These are phyloP conservation scores for Odontamblyopus rebecca DNA, from an alignment of 2,797 vertebrate species.

Conservation along the genomic window DNA sequence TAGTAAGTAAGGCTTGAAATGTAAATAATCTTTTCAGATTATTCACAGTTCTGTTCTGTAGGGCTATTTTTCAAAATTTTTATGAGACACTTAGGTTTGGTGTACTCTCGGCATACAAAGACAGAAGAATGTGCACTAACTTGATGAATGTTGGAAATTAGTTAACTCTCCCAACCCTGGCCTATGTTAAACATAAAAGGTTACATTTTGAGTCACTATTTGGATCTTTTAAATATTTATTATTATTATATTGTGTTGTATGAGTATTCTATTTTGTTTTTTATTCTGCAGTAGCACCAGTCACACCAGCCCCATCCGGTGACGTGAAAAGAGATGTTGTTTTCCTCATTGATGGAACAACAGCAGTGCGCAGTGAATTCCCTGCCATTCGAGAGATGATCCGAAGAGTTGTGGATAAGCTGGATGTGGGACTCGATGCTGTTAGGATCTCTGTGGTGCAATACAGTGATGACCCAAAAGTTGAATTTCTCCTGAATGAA, in stretches of 20 bases:
- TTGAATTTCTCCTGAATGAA: conserved; percentile 88
- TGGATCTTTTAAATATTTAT: not conserved
- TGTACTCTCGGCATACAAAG: too few species aligned
- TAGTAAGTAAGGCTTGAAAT: not conserved
- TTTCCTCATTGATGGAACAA: conserved; percentile 92
- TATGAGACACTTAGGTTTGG: not conserved
- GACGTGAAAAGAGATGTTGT: conserved; percentile 88
- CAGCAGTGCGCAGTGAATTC: conserved; percentile 78
- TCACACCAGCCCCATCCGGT: conserved; percentile 30
- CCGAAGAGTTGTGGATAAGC: conserved; percentile 78
- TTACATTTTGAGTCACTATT: not conserved
- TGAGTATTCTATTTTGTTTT: conserved; percentile 26
- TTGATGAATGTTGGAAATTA: too few species aligned
- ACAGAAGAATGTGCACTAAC: too few species aligned
- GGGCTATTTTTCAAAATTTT: not conserved
- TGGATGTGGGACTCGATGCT: conserved; percentile 87
- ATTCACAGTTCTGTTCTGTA: not conserved
- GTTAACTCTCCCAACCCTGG: too few species aligned
- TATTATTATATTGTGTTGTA: too few species aligned
- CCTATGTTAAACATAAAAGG: too few species aligned
- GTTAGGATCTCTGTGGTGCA: conserved; percentile 90
- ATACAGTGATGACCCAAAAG: conserved; percentile 85
- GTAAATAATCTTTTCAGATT: not conserved
- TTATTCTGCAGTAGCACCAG: conserved; percentile 36
- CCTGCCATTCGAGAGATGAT: conserved; percentile 83